phyloP scores from a whole-genome alignment of 2,797 vertebrate genomes.

The Microhierax caerulescens region DNA sequence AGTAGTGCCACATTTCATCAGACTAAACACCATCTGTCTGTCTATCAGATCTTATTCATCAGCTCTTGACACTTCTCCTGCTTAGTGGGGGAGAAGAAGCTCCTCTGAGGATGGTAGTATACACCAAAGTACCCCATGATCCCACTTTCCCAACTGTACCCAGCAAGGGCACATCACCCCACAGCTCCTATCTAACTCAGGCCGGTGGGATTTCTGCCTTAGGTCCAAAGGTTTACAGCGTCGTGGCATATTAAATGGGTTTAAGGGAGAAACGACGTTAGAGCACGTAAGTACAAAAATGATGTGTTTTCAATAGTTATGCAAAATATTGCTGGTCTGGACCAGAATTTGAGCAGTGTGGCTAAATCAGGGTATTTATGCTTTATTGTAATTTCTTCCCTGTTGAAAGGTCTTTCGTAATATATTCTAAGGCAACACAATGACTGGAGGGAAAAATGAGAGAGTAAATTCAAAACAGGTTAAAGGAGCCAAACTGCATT shows the following conservation, averaged over 20 bases:
- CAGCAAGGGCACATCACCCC: neutral
- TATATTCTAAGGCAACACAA: neutral
- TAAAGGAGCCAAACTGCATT: neutral
- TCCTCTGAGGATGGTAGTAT: neutral
- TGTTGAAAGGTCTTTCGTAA: neutral
- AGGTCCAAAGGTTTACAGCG: neutral
- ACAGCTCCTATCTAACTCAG: neutral
- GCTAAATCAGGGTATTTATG: neutral
- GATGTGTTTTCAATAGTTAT: neutral
- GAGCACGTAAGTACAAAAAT: neutral
- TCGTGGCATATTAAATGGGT: neutral
- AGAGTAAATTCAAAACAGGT: neutral
- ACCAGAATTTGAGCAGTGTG: neutral
- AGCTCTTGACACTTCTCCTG: neutral
- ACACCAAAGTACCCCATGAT: neutral
- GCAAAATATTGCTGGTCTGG: neutral
- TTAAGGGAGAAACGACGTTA: neutral
- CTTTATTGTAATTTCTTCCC: neutral
- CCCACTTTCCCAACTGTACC: rapidly evolving
- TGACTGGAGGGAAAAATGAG: neutral
- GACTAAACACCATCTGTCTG: neutral
- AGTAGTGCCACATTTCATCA: neutral
- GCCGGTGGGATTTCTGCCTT: neutral
- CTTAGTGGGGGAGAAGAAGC: neutral
- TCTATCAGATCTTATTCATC: neutral